These are phyloP conservation scores for Smithornis capensis DNA, from an alignment of 2,113 vertebrate species.

Conservation along the genomic window DNA sequence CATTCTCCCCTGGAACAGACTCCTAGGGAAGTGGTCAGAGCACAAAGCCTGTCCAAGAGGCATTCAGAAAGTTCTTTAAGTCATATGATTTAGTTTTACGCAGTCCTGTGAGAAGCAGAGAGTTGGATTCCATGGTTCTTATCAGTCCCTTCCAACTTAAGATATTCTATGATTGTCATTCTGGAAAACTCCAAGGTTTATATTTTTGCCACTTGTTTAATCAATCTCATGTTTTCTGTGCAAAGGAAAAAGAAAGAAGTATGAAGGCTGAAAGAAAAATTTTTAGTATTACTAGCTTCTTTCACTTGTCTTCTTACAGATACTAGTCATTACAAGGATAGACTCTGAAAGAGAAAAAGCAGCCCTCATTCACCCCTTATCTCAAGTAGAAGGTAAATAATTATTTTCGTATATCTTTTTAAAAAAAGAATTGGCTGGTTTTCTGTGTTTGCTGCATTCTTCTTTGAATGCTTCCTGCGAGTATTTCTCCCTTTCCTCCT, in stretches of 20 bases:
- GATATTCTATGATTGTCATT: neutral
- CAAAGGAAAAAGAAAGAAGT: neutral
- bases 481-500: neutral
- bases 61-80: fast-evolving
- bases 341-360: constrained; percentile 67
- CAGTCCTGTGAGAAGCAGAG: neutral
- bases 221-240: neutral
- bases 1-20: neutral
- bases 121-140: neutral
- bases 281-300: neutral
- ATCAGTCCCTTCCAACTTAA: neutral
- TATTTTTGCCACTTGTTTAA: neutral
- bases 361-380: constrained; percentile 71
- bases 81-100: neutral
- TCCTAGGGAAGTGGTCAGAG: neutral
- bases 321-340: constrained; percentile 75
- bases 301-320: constrained; percentile 59
- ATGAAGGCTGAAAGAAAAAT: neutral
- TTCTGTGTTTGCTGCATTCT: neutral
- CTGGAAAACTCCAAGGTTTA: neutral
- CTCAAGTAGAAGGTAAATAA: constrained; percentile 76
- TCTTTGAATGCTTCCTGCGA: neutral
- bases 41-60: neutral
- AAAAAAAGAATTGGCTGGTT: neutral
- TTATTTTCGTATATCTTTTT: neutral